phyloP scores from a whole-genome alignment of 2,113 vertebrate species.

The Equus przewalskii region DNA sequence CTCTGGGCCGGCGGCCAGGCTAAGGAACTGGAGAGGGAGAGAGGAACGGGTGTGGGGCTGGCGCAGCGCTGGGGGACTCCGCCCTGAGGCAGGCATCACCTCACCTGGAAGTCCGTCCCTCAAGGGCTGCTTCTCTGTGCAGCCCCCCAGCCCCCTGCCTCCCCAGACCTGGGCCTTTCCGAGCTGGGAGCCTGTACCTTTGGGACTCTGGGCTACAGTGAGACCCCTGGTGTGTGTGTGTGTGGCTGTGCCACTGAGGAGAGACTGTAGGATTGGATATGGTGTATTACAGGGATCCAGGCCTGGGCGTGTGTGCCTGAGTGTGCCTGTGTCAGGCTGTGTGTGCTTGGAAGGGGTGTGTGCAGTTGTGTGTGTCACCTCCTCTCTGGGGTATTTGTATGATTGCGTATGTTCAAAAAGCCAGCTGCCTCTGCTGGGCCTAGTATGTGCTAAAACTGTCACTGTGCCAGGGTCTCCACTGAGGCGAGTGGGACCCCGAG shows the following conservation, averaged over 20 bases:
- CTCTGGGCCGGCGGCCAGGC: neutral
- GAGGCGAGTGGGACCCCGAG: too few species aligned
- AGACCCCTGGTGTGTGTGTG: too few species aligned
- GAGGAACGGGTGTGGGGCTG: accelerated
- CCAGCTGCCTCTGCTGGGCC: neutral
- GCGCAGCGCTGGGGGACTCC: neutral
- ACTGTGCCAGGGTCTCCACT: accelerated
- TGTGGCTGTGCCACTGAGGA: too few species aligned
- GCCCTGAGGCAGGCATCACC: neutral
- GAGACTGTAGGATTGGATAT: too few species aligned
- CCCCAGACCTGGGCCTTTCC: neutral
- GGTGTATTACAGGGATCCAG: too few species aligned
- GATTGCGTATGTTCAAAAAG: neutral
- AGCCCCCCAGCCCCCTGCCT: neutral
- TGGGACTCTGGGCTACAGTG: neutral
- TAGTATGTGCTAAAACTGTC: neutral
- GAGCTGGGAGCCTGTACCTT: neutral
- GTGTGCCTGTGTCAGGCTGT: neutral
- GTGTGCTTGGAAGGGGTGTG: neutral
- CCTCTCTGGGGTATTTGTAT: neutral
- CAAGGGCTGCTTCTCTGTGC: neutral
- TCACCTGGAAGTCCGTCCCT: neutral
- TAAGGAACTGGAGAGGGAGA: neutral
- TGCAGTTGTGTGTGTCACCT: neutral
- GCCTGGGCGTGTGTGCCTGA: neutral